These are phyloP conservation scores for Lota lota DNA, from an alignment of 2,113 vertebrate genomes.

Conservation along the genomic window DNA sequence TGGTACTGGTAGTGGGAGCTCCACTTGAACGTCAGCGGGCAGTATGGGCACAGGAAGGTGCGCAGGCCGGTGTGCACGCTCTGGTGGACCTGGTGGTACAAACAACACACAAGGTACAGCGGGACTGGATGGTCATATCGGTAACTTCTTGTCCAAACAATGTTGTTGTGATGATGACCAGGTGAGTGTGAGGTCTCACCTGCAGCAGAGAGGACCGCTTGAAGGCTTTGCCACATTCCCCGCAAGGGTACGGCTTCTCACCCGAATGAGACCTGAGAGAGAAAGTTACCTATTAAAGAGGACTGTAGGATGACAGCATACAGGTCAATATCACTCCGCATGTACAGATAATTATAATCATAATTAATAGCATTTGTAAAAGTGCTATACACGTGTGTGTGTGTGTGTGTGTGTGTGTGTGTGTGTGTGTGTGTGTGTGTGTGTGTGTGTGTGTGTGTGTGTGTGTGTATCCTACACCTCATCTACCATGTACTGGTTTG, in stretches of 20 bases:
- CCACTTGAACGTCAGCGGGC: conserved; percentile 91
- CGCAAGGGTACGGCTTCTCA: conserved; percentile 89
- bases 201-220: conserved; percentile 90
- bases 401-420: too few species aligned
- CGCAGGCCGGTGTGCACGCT: conserved; percentile 87
- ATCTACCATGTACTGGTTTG: too few species aligned
- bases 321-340: not conserved
- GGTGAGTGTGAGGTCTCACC: conserved; percentile 54
- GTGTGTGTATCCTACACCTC: too few species aligned
- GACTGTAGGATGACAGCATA: too few species aligned
- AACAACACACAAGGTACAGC: too few species aligned
- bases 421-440: too few species aligned
- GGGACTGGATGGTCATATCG: not conserved
- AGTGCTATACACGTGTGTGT: too few species aligned
- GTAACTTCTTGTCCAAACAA: not conserved
- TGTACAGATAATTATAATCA: not conserved
- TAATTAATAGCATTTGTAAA: too few species aligned
- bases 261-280: conserved; percentile 83
- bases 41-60: conserved; percentile 85
- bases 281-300: not conserved
- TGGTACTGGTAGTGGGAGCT: conserved; percentile 96
- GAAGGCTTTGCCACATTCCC: conserved; percentile 87
- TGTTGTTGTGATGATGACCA: not conserved
- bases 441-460: too few species aligned
- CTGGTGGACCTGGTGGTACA: conserved; percentile 68